A percentile compares a stretch with the other conserved stretches of the same genome.
These are phyloP conservation scores for Ommatoiulus sabulosus DNA, from an alignment of 2,888 invertebrate species.

Conservation along the genomic window DNA sequence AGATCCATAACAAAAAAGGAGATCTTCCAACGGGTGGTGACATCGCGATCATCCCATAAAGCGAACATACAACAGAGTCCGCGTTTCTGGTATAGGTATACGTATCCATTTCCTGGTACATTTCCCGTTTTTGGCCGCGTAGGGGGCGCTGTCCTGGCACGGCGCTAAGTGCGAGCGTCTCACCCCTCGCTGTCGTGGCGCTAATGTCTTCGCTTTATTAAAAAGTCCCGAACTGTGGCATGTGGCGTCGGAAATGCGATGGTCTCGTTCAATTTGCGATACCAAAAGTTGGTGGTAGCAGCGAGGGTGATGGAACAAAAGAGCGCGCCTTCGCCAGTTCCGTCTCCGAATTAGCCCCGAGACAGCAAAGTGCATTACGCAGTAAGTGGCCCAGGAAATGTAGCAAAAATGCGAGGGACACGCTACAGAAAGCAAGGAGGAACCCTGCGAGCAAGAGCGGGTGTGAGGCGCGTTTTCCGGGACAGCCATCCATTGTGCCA, in stretches of 20 bases:
- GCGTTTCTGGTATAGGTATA: background rate
- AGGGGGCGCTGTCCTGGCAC: background rate
- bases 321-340: constrained; percentile 13
- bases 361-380: constrained; percentile 53
- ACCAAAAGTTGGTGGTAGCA: constrained; percentile 17
- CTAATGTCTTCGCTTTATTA: constrained; percentile 36
- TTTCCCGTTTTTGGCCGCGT: background rate
- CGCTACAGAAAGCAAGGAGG: constrained; percentile 24
- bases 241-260: constrained; percentile 29
- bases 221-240: background rate
- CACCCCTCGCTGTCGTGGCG: constrained; percentile 35
- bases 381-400: constrained; percentile 55
- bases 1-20: too few species aligned
- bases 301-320: constrained; percentile 5
- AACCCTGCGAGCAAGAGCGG: background rate
- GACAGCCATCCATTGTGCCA: background rate
- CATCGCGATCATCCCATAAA: background rate
- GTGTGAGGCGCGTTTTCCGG: background rate
- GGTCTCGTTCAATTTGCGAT: background rate
- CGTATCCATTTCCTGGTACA: constrained; percentile 16
- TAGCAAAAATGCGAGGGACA: constrained; percentile 3
- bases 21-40: background rate
- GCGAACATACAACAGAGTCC: background rate
- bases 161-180: constrained; percentile 20
- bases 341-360: constrained; percentile 38